phyloP scores from a whole-genome alignment of 2,113 vertebrate genomes.

The Heterotilapia buettikoferi region DNA sequence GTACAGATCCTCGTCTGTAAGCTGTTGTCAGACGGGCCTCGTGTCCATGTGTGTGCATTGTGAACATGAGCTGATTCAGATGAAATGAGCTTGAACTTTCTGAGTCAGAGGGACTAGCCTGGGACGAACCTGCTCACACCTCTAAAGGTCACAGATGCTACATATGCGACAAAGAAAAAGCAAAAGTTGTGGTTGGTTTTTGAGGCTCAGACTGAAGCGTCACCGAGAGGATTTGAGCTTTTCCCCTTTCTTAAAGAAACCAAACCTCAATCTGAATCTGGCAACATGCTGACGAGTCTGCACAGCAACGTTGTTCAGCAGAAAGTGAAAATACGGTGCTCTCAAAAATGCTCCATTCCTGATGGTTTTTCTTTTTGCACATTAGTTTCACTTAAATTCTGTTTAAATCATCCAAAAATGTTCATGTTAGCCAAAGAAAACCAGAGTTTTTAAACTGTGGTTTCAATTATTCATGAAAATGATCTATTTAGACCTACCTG shows the following conservation, averaged over 20 bases:
- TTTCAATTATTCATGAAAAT: neutral
- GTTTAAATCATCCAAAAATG: neutral
- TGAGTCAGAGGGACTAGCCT: neutral
- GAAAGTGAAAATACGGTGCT: neutral
- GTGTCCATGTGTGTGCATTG: fast-evolving
- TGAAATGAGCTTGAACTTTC: neutral
- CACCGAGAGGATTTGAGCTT: neutral
- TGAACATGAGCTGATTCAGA: neutral
- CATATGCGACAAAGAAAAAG: neutral
- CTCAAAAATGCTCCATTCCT: neutral
- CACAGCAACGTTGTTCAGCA: neutral
- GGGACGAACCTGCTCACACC: neutral
- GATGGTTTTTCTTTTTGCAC: neutral
- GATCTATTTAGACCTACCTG: neutral
- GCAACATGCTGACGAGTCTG: neutral
- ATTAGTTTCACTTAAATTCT: neutral
- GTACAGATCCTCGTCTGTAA: neutral
- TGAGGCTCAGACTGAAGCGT: neutral
- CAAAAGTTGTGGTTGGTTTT: neutral
- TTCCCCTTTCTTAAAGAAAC: neutral
- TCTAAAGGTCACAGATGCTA: neutral
- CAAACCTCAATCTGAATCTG: neutral
- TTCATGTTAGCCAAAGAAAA: neutral
- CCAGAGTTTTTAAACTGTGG: neutral
- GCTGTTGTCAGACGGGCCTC: neutral